phyloP scores from a whole-genome alignment of 2,113 vertebrate species.

The Cephalopterus ornatus region DNA sequence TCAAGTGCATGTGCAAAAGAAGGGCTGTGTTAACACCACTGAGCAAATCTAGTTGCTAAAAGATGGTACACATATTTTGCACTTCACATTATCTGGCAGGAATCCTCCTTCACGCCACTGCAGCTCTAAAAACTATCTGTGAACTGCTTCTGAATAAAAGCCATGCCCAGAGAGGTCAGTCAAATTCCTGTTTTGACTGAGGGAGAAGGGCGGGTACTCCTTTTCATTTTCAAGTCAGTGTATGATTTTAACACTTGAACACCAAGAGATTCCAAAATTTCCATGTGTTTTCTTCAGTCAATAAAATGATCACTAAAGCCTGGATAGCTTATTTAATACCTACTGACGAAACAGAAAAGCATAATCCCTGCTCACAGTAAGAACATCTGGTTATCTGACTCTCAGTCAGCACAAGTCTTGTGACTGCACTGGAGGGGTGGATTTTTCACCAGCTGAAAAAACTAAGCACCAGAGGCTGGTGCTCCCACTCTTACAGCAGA shows the following conservation, averaged over 20 bases:
- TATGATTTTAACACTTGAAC: not conserved
- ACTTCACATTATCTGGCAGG: not conserved
- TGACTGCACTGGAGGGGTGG: not conserved
- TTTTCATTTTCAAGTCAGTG: not conserved
- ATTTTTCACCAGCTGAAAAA: not conserved
- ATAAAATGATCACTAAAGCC: not conserved
- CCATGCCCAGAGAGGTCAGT: not conserved
- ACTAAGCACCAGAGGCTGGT: not conserved
- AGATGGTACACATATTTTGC: not conserved
- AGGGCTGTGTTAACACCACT: not conserved
- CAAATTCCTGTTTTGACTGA: not conserved
- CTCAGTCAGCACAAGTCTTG: not conserved
- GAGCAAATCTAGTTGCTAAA: not conserved
- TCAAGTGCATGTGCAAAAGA: not conserved
- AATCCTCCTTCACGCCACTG: not conserved
- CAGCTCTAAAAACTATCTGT: not conserved
- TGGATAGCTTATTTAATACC: not conserved
- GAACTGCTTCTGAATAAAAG: not conserved
- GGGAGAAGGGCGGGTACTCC: not conserved
- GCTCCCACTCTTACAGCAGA: not conserved
- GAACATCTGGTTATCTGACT: not conserved
- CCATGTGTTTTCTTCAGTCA: not conserved
- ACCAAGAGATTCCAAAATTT: not conserved
- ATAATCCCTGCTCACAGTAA: not conserved
- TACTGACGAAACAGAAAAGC: not conserved